Evolutionary conservation across 2,113 vertebrate genomes (phyloP), one percentile per base, ranked within the genome.

Genomic region (Mustela lutreola): DNA sequence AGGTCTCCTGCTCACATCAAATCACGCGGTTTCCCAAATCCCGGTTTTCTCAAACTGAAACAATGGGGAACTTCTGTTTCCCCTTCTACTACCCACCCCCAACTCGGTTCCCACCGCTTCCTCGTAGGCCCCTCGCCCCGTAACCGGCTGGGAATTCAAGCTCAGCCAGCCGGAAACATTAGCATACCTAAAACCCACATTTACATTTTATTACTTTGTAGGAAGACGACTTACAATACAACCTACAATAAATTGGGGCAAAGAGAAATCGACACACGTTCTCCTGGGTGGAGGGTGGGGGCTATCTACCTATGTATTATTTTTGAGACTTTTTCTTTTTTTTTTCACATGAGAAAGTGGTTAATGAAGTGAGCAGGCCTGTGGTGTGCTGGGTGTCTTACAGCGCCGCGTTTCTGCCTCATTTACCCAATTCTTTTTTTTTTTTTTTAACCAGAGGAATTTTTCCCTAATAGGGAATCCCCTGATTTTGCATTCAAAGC

Each of bases 171-270:
- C 89, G 7, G 10, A 97, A 96, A 97, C 82, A 87, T 94, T 96
- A 96, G 94, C 97, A 98, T 96, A 70, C 87, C 94, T 94, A 97
- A 98, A 97, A 83, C 50, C 82, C 28, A 85, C 95, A 92, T 95
- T 92, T 98, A 97, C 92, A 90, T 97, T 97, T 96, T 95, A 97
- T 96, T 89, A 95, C 92, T 95, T 90, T 87, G 82, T 90, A 95
- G 92, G 87, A 81, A 96, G 92, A 97, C 26, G 42, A 70, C 79
- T 92, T 87, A 91, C 73, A 96, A 90, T 92, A 87, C 83, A 90
- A 39, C 75, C 92, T 92, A 76, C 90, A 90, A 97, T 97, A 97
- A 89, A 97, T 26, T 22, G 75, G 50, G 39, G 83, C 14, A 45
- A 84, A 83, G 65, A 56, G 50, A 96, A 97, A 71, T n/a, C 14